phyloP scores from a whole-genome alignment of 2,113 vertebrate species.

The Odocoileus virginianus region DNA sequence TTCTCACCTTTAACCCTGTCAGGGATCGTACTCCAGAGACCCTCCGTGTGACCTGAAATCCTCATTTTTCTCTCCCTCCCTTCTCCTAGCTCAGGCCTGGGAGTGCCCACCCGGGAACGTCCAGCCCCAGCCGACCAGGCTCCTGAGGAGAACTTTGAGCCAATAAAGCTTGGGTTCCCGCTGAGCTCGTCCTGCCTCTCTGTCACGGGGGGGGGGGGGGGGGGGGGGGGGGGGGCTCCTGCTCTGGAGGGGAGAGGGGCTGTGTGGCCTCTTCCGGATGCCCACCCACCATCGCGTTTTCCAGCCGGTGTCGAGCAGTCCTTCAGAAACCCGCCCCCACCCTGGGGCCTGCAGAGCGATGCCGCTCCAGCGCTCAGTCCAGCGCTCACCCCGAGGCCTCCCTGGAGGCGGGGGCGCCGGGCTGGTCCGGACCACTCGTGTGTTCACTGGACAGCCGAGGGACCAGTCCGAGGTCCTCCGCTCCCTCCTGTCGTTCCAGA shows the following conservation, averaged over 20 bases:
- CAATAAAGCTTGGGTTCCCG: constrained; percentile 55
- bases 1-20: neutral
- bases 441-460: neutral
- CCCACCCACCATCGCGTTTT: neutral
- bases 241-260: constrained; percentile 42
- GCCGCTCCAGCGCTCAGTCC: fast-evolving
- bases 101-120: constrained; percentile 67
- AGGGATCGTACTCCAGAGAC: neutral
- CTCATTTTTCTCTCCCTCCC: constrained; percentile 3
- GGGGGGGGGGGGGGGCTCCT: constrained; percentile 33
- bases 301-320: neutral
- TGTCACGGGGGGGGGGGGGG: neutral
- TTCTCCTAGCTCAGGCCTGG: constrained; percentile 73
- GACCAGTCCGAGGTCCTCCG: neutral
- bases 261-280: neutral
- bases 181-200: neutral
- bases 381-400: fast-evolving
- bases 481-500: neutral
- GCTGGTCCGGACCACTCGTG: neutral
- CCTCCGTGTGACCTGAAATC: neutral
- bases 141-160: constrained; percentile 70
- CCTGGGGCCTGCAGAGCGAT: fast-evolving
- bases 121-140: constrained; percentile 72
- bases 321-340: neutral
- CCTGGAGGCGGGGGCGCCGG: neutral